These are phyloP conservation scores for Pseudomyrmex pallidus DNA, from an alignment of 1,140 invertebrate species.

Conservation along the genomic window DNA sequence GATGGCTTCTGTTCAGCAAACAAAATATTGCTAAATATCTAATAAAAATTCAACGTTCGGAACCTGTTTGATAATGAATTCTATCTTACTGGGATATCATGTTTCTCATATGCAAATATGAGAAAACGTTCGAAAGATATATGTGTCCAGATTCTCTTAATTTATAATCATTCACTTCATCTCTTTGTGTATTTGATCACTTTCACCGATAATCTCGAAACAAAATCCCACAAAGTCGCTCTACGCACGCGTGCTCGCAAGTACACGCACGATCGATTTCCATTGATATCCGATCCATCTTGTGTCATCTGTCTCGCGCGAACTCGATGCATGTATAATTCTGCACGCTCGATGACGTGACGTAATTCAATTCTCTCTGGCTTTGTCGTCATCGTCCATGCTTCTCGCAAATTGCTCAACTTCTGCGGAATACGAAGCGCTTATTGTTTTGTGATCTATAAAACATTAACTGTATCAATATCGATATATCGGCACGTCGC, in stretches of 20 bases:
- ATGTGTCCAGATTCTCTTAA: conserved; percentile 5
- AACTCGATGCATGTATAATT: conserved; percentile 19
- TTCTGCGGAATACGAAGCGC: neutral
- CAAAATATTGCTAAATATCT: no score
- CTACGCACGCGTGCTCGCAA: neutral
- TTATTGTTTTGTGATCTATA: conserved; percentile 5
- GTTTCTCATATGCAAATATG: neutral
- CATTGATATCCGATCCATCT: conserved; percentile 31
- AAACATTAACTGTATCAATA: conserved; percentile 29
- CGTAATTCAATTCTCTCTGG: conserved; percentile 24
- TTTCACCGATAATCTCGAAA: conserved; percentile 55
- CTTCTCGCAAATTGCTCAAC: conserved; percentile 16
- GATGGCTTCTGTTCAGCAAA: no score
- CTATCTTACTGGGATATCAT: no score
- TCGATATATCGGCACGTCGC: neutral
- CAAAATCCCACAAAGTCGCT: neutral
- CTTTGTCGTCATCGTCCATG: neutral
- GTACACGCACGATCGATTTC: conserved; percentile 22
- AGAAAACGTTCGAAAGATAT: neutral
- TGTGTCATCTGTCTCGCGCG: conserved; percentile 14
- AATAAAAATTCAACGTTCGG: no score
- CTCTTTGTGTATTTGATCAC: conserved; percentile 31
- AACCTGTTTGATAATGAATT: no score
- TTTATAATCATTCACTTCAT: conserved; percentile 17
- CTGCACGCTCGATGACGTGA: conserved; percentile 1